Evolutionary conservation across 2,113 vertebrate species (phyloP), one percentile per base, ranked within the genome.

Genomic region (Crotalus horridus): DNA sequence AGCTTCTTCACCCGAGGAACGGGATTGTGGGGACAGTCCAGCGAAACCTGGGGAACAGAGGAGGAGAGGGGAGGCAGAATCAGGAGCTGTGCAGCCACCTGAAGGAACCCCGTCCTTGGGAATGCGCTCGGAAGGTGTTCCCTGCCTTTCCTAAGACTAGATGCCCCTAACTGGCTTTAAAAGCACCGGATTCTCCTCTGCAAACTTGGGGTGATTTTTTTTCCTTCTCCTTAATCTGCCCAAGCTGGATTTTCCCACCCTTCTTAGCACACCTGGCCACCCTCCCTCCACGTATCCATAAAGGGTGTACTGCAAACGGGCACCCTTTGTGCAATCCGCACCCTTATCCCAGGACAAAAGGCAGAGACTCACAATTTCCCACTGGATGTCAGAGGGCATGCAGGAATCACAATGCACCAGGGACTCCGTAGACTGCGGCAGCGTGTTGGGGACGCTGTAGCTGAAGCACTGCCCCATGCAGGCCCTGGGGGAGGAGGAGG

Each of bases 381-480:
- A 99, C 98, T 99, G 98, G 56, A 98, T 98, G 97, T 99, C 98
- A 48, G 99, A 98, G 0, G 99, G 99, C 99, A 98, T 99, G 96
- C 99, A 99, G 97, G 99, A 99, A 97, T 99, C 99, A 1, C 99
- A 99, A 98, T 99, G 99, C 39, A 99, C 98, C 98, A 99, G 98
- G 89, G 99, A 99, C 98, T 99, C 99, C 0, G 99, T 99, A 15
- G 99, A 99, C 97, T 99, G 99, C 1, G 99, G 99, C 96, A 99
- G 99, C 12, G 99, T 99, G 98, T 99, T 99, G 96, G 99, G 99
- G 59, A 99, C 99, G 0, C 99, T 99, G 98, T 99, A 99, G 96
- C 99, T 99, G 98, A 99, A 99, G 89, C 99, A 99, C 97, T 99
- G 99, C 59, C 99, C 99, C 95, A 99, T 98, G 93, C 99, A 99